Conservation (phyloP, 2,888 invertebrate species). For the Andrena marginata region DNA sequence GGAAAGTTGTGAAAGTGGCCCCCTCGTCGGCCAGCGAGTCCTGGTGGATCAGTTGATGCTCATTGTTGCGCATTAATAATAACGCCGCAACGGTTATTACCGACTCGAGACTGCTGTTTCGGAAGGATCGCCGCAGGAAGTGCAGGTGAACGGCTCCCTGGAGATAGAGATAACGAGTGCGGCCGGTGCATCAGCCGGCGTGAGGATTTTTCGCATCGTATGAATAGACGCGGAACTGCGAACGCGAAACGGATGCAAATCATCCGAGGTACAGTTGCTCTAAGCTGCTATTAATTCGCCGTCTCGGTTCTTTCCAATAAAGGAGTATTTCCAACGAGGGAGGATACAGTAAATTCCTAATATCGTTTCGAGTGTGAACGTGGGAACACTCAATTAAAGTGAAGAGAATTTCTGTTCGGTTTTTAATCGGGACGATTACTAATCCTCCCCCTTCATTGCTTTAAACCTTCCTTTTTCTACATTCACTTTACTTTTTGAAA, state of each 20-base stretch:
- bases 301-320: background rate
- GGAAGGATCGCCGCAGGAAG: background rate
- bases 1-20: background rate
- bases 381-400: too few species aligned
- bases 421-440: too few species aligned
- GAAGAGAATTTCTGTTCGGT: too few species aligned
- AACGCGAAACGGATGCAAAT: constrained; percentile 24
- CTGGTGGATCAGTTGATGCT: too few species aligned
- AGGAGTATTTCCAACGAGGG: background rate
- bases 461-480: too few species aligned
- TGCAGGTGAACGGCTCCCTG: background rate
- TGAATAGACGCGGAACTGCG: constrained; percentile 26
- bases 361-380: background rate
- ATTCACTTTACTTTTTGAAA: too few species aligned
- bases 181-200: background rate
- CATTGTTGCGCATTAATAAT: background rate
- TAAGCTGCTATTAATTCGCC: constrained; percentile 8
- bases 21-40: background rate
- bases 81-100: background rate
- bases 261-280: constrained; percentile 5
- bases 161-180: background rate
- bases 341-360: background rate
- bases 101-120: constrained; percentile 12
- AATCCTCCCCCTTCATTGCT: too few species aligned
- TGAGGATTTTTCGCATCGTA: constrained; percentile 10